These are phyloP conservation scores for Phymorhynchus buccinoides DNA, from an alignment of 1,140 invertebrate genomes.

Conservation along the genomic window DNA sequence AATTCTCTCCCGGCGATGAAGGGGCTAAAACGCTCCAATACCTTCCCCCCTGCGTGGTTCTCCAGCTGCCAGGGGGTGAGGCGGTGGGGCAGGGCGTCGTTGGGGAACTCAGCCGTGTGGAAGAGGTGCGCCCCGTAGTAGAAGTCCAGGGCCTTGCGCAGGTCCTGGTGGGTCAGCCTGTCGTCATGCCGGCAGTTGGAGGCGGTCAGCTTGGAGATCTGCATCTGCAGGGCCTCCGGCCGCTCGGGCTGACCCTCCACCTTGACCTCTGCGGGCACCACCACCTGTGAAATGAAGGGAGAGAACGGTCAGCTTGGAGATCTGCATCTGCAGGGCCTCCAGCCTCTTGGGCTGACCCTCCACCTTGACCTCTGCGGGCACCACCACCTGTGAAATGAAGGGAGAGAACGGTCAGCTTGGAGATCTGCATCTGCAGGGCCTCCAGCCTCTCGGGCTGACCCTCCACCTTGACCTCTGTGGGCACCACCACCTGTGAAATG, in stretches of 20 bases:
- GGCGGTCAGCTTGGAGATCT: slow-evolving; percentile 84
- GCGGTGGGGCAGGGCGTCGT: slow-evolving; percentile 68
- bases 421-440: slow-evolving; percentile 75
- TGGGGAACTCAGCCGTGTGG: slow-evolving; percentile 83
- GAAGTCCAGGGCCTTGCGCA: slow-evolving; percentile 82
- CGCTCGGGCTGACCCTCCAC: slow-evolving; percentile 83
- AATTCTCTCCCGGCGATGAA: too few species aligned
- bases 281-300: slow-evolving; percentile 60
- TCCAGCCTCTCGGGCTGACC: slow-evolving; percentile 85
- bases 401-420: slow-evolving; percentile 31
- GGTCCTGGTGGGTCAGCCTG: slow-evolving; percentile 79
- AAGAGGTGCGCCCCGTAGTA: slow-evolving; percentile 83
- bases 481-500: slow-evolving; percentile 68
- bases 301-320: slow-evolving; percentile 29
- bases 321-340: slow-evolving; percentile 77
- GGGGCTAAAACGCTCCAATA: too few species aligned
- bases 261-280: slow-evolving; percentile 77
- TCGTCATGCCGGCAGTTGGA: slow-evolving; percentile 85
- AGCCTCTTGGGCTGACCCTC: slow-evolving; percentile 85
- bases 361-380: slow-evolving; percentile 77
- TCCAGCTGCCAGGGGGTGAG: slow-evolving; percentile 37
- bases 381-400: slow-evolving; percentile 64
- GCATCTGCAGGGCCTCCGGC: slow-evolving; percentile 85
- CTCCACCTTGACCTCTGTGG: slow-evolving; percentile 79
- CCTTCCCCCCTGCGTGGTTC: slow-evolving; percentile 27